Percentiles rank a stretch among this genome's conserved stretches.
Evolutionary conservation across 2,113 vertebrate species (phyloP).

Genomic region (Calyptommatus sinebrachiatus): DNA sequence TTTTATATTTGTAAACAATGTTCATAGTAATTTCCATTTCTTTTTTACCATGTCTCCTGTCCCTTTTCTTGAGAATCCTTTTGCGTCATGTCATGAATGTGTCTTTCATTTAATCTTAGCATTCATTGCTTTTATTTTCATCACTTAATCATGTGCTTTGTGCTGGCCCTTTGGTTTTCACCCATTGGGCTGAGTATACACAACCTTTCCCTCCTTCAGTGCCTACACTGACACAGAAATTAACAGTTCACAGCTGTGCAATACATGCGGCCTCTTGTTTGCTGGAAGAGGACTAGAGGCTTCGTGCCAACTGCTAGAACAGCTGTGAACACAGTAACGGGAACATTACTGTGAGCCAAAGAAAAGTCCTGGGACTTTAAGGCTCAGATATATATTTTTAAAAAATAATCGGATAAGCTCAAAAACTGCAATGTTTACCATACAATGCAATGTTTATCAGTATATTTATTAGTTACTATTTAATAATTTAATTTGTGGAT

Average conservation of each 20-base stretch:
- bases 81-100: background rate
- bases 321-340: background rate
- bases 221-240: background rate
- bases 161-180: background rate
- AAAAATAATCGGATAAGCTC: background rate
- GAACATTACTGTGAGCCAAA: background rate
- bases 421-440: background rate
- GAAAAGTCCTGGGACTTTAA: background rate
- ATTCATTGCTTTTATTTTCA: background rate
- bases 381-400: background rate
- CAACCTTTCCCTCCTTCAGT: background rate
- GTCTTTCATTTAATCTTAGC: background rate
- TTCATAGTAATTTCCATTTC: too few relatives aligned
- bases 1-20: too few relatives aligned
- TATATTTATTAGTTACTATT: background rate
- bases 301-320: background rate
- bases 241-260: background rate
- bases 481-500: background rate
- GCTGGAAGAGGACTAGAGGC: background rate
- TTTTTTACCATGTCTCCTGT: too few relatives aligned
- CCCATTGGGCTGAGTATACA: background rate
- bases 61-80: background rate
- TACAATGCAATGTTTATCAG: background rate
- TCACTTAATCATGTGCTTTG: background rate
- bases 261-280: background rate